phyloP scores from a whole-genome alignment of 2,113 vertebrate species.

The Tyto alba region DNA sequence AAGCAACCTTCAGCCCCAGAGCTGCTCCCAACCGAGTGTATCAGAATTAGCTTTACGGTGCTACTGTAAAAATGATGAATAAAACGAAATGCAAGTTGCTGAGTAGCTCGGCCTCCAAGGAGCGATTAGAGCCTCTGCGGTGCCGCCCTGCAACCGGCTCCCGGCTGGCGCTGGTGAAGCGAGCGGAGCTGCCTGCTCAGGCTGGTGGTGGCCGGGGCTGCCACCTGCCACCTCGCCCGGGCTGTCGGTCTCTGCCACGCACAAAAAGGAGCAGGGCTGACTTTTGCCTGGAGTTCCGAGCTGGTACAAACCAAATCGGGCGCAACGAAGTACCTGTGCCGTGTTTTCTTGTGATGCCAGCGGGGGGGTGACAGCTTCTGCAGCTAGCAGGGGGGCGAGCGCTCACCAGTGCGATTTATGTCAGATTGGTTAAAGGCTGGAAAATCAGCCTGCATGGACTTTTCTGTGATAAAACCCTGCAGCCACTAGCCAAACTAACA shows the following conservation, averaged over 20 bases:
- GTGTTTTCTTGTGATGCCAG: neutral
- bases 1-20: too few species aligned
- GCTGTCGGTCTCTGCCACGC: neutral
- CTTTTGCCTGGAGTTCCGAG: neutral
- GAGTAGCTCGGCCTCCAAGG: rapidly evolving
- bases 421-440: neutral
- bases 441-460: neutral
- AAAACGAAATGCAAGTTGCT: neutral
- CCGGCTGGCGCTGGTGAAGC: neutral
- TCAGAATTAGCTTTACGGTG: neutral
- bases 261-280: neutral
- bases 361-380: too few species aligned
- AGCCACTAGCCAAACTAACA: neutral
- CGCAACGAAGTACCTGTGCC: neutral
- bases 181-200: neutral
- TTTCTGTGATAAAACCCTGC: neutral
- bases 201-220: neutral
- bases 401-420: too few species aligned
- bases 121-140: neutral
- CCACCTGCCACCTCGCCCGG: neutral
- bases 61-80: neutral
- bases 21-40: neutral
- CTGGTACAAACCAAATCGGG: neutral
- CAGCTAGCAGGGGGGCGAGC: too few species aligned
- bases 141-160: neutral